phyloP scores from a whole-genome alignment of 2,113 vertebrate genomes.

The Pygoscelis antarcticus region DNA sequence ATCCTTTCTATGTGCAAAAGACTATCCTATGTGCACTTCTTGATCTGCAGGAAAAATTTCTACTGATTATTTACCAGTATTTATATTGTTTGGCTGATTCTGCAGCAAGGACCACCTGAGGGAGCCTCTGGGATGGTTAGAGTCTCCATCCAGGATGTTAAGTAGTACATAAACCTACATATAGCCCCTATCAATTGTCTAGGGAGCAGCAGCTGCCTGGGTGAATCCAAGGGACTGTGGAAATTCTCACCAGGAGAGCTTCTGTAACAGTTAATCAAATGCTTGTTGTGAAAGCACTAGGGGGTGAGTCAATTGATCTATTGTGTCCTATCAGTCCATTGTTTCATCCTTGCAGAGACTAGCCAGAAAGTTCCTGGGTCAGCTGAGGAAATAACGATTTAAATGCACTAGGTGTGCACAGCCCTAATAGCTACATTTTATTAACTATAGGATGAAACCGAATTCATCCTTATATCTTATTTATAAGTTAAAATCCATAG shows the following conservation, averaged over 20 bases:
- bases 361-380: neutral
- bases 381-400: neutral
- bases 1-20: neutral
- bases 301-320: neutral
- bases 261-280: neutral
- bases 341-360: neutral
- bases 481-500: neutral
- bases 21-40: neutral
- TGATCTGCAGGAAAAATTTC: neutral
- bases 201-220: neutral
- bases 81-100: neutral
- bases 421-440: neutral
- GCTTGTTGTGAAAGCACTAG: neutral
- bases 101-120: neutral
- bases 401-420: neutral
- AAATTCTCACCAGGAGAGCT: neutral
- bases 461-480: neutral
- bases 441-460: neutral
- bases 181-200: neutral
- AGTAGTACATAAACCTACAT: neutral
- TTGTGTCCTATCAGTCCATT: neutral
- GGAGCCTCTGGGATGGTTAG: neutral
- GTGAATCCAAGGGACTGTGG: neutral
- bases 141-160: neutral
- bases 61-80: neutral